Evolutionary conservation across 2,888 invertebrate species (phyloP), one percentile per base, ranked within the genome.

Genomic region (Dorcus parallelipipedus): DNA sequence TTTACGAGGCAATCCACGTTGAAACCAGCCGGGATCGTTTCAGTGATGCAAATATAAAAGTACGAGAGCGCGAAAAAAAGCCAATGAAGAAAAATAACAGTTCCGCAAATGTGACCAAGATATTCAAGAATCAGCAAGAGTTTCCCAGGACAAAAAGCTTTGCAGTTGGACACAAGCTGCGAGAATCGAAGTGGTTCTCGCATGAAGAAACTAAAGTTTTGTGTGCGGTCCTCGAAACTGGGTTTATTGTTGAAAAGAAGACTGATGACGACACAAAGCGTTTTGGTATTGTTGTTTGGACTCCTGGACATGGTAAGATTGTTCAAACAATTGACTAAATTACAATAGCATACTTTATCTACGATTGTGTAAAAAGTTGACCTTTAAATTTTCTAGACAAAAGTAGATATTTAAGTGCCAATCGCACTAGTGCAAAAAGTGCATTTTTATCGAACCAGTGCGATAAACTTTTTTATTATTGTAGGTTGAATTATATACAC

Each of bases 141-240:
- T 40, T 52, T 2, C 39, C 51, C 7, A 54, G 67, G 38, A 59
- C 62, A 9, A 64, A 60, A 20, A 86, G 86, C 61, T 86, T 86
- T 52, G 86, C 88, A 41, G 86, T 87, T 50, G 87, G 87, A 61
- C 88, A 88, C 74, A 88, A 88, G 72, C 79, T 88, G 66, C 81
- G 88, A 63, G 88, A 88, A 74, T 86, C 87, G 62, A 89, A 89
- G 81, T 89, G 89, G 89, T 88, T 89, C 74, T 83, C 83, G 66
- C 84, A 86, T 66, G 85, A 86, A 69, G 88, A 89, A 79, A 83
- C 86, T 72, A 84, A 85, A 69, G 85, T 88, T 68, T 81, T 89
- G 66, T 87, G 87, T 76, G 86, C 88, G 55, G 88, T 88, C 58
- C 82, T 88, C 70, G 87, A 88, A 76, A 83, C 86, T 43, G 89